Evolutionary conservation across 2,797 vertebrate species (phyloP).

Genomic region (Bradypodion pumilum): DNA sequence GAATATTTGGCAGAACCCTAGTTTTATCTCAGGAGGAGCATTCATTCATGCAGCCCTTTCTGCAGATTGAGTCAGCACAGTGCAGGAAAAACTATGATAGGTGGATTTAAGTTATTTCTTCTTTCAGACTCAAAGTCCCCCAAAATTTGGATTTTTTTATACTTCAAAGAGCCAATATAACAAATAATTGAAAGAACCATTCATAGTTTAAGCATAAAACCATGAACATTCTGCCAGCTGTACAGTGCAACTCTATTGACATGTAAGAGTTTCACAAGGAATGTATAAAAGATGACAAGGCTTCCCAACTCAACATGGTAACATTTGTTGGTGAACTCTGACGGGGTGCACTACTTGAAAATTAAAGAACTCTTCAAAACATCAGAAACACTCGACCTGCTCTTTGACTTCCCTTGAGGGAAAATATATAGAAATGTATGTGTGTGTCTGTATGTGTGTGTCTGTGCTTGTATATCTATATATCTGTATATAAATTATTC

Average conservation of each 20-base stretch:
- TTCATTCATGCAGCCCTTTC: neutral
- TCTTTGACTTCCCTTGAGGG: neutral
- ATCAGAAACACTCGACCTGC: neutral
- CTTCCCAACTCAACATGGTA: neutral
- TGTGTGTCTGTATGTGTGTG: neutral
- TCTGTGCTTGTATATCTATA: too few relatives aligned
- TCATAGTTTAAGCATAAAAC: neutral
- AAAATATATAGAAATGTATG: neutral
- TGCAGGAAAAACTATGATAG: too few relatives aligned
- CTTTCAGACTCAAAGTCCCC: neutral
- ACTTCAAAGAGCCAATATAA: neutral
- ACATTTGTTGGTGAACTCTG: neutral
- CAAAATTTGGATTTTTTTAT: neutral
- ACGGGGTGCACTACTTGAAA: neutral
- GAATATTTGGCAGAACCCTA: neutral
- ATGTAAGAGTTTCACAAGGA: neutral
- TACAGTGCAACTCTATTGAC: neutral
- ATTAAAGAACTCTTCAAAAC: neutral
- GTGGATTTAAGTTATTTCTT: neutral
- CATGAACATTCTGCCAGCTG: neutral
- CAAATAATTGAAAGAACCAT: neutral
- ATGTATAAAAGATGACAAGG: neutral
- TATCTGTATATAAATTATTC: too few relatives aligned
- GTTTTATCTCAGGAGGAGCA: neutral
- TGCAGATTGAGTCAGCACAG: neutral